Evolutionary conservation across 2,113 vertebrate species (phyloP), one percentile per base, ranked within the genome.

Genomic region (Riparia riparia): DNA sequence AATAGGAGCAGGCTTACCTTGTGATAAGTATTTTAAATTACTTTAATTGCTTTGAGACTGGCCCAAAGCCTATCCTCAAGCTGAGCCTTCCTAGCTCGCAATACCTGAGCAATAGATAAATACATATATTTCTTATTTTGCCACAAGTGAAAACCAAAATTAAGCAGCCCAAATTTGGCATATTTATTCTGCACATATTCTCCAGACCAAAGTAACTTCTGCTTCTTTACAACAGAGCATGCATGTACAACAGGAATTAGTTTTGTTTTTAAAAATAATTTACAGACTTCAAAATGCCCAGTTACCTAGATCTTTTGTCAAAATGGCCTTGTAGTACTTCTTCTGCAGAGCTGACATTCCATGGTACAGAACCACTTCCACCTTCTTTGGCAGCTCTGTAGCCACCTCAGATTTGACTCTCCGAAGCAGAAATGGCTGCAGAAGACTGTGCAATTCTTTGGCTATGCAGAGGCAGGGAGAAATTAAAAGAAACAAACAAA

Each of bases 261-360:
- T 72, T 82, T 49, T 61, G 22, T 0, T 68, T 80, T 86, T 49
- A 49, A 63, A 94, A 87, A 24, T 26, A 70, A 49, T 29, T 37
- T 5, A 34, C 7, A 50, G n/a, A 26, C 25, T 84, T 90, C 32
- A 77, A 90, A 76, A 5, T 19, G 20, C 41, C 50, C 58, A 58
- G 79, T 98, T 97, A 99, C 99, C 98, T 45, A 98, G 89, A 89
- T 99, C 98, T 96, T 98, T 99, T 89, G 94, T 99, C 92, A 99
- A 93, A 94, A 99, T 80, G 34, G 99, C 99, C 95, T 98, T 99
- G 97, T 99, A 99, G 96, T 98, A 99, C 63, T 98, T 99, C 45
- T 98, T 99, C 96, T 99, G 99, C 93, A 99, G 81, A 29, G 98
- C 97, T 10, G 99, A 99, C 98, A 99, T 98, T 96, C 99, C 99